Conservation (phyloP, 2,888 invertebrate species). For the Listrodromus nycthemerus region DNA sequence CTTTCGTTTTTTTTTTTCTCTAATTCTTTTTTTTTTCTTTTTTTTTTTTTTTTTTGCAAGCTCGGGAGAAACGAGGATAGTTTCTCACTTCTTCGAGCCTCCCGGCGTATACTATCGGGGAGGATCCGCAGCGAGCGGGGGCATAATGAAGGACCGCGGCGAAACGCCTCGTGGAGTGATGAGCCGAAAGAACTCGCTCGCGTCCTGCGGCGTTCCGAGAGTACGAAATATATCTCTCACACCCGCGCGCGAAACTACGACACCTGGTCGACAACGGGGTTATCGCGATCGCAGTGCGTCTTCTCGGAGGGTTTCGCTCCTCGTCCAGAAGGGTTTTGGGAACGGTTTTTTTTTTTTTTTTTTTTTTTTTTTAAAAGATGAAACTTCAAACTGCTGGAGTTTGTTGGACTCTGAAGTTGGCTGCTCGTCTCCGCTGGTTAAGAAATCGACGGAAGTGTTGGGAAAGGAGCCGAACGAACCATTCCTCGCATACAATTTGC, state of each 20-base stretch:
- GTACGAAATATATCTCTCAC: conserved; percentile 56
- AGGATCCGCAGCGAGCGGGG: conserved; percentile 48
- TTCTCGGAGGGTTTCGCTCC: conserved; percentile 6
- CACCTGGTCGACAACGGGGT: conserved; percentile 58
- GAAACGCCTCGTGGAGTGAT: conserved; percentile 57
- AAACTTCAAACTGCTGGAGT: no score
- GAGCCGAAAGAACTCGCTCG: conserved; percentile 51
- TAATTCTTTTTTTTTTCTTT: conserved; percentile 51
- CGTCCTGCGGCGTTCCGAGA: conserved; percentile 19
- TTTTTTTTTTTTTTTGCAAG: conserved; percentile 53
- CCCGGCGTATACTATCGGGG: conserved; percentile 51
- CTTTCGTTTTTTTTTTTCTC: conserved; percentile 55
- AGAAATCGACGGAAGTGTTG: not conserved
- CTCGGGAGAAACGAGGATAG: conserved; percentile 51
- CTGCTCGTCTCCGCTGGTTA: not conserved
- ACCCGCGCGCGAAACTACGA: conserved; percentile 51
- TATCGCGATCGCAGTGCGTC: conserved; percentile 55
- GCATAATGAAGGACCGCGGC: conserved; percentile 23
- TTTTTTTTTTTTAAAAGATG: no score
- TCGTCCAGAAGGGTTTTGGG: not conserved
- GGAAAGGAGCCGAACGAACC: not conserved
- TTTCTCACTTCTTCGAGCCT: conserved; percentile 56
- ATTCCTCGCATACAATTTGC: not conserved
- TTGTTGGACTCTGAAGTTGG: not conserved
- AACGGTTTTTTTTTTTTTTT: not conserved